phyloP scores from a whole-genome alignment of 2,888 invertebrate species.

The Glaucopsyche alexis region DNA sequence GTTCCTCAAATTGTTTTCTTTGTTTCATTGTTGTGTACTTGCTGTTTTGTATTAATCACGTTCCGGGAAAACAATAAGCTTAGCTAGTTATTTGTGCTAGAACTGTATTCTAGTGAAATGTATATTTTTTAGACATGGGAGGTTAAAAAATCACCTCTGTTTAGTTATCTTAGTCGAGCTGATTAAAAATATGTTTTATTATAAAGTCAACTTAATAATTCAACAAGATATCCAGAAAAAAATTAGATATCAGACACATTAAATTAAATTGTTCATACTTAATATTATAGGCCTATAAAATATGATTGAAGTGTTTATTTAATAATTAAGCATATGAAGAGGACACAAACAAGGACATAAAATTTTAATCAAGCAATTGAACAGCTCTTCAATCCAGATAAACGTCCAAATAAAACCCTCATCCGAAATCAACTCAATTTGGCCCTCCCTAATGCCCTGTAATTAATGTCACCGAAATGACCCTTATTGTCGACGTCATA shows the following conservation, averaged over 20 bases:
- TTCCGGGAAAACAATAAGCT: neutral
- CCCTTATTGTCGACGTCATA: slow-evolving; percentile 7
- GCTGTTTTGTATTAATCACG: neutral
- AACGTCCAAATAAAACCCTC: slow-evolving; percentile 40
- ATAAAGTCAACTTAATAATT: too few relatives aligned
- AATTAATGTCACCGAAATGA: neutral
- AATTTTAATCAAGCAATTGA: slow-evolving; percentile 29
- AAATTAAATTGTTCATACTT: neutral
- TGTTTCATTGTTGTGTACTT: slow-evolving; percentile 11
- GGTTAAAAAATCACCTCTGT: too few relatives aligned
- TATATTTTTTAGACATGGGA: too few relatives aligned
- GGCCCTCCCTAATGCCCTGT: slow-evolving; percentile 37
- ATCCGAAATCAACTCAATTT: slow-evolving; percentile 41
- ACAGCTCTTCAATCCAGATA: slow-evolving; percentile 38
- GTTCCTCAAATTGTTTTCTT: slow-evolving; percentile 28
- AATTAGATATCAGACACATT: too few relatives aligned
- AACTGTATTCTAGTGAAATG: neutral
- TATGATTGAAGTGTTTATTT: neutral
- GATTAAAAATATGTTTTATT: too few relatives aligned
- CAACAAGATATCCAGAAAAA: too few relatives aligned
- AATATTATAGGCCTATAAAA: neutral
- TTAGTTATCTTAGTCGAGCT: too few relatives aligned
- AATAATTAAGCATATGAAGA: neutral
- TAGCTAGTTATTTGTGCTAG: neutral
- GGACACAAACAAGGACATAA: slow-evolving; percentile 20